A percentile compares a stretch with the other conserved stretches of the same genome.
Evolutionary conservation across 2,797 vertebrate species (phyloP).

Genomic region (Coilia nasus): DNA sequence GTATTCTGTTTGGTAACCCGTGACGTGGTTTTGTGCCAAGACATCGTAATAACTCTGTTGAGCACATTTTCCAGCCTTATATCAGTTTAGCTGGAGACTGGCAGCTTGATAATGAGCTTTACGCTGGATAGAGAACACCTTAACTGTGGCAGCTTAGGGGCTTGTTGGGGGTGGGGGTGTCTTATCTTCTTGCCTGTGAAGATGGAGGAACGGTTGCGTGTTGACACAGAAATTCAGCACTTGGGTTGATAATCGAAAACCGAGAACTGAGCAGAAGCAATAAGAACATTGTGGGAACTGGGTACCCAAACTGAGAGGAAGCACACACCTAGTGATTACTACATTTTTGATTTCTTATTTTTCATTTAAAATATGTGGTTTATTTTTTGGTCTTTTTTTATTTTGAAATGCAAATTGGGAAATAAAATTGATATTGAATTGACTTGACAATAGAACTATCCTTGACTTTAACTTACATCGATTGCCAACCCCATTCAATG

Average conservation of each 20-base stretch:
- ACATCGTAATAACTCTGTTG: neutral
- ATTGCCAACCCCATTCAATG: too few relatives aligned
- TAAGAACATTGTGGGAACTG: too few relatives aligned
- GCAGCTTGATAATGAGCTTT: neutral
- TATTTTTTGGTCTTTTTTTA: too few relatives aligned
- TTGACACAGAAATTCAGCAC: neutral
- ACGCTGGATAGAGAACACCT: neutral
- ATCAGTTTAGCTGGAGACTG: neutral
- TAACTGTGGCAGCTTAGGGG: neutral
- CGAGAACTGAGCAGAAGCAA: too few relatives aligned
- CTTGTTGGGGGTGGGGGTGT: neutral
- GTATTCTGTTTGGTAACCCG: neutral
- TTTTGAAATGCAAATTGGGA: too few relatives aligned
- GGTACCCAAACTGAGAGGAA: too few relatives aligned
- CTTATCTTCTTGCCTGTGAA: neutral
- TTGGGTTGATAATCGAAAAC: neutral
- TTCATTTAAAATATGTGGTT: too few relatives aligned
- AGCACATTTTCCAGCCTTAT: neutral
- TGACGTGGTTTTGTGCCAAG: neutral
- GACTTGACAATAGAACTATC: too few relatives aligned
- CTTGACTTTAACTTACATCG: too few relatives aligned
- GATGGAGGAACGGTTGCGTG: neutral
- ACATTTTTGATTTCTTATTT: too few relatives aligned
- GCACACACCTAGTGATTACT: too few relatives aligned
- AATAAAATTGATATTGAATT: too few relatives aligned